phyloP scores from a whole-genome alignment of 2,888 invertebrate genomes.

The Lithodes maja region DNA sequence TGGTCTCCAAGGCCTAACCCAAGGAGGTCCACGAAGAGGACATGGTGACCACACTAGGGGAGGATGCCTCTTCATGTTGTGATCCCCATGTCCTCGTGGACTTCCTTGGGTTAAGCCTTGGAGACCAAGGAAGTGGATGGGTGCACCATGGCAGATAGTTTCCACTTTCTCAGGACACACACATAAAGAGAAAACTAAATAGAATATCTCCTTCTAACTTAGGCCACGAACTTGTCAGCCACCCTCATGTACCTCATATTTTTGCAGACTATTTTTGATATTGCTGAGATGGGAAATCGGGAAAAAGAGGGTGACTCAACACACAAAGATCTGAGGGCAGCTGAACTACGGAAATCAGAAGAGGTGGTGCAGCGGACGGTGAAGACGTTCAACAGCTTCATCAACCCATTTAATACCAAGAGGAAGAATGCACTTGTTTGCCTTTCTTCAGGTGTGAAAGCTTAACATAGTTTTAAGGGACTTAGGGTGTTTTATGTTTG shows the following conservation, averaged over 20 bases:
- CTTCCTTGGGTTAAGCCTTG: no score
- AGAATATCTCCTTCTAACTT: no score
- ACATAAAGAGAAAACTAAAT: no score
- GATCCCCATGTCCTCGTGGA: no score
- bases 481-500: constrained; percentile 17
- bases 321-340: constrained; percentile 18
- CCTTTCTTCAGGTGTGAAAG: constrained; percentile 27
- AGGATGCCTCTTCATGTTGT: no score
- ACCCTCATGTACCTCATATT: constrained; percentile 9
- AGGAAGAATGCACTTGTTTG: constrained; percentile 13
- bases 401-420: background rate
- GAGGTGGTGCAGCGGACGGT: constrained; percentile 14
- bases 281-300: constrained; percentile 29
- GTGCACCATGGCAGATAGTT: no score
- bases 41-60: no score
- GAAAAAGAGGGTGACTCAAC: constrained; percentile 24
- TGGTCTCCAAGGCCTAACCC: no score
- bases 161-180: no score
- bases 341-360: constrained; percentile 26
- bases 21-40: no score
- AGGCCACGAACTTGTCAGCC: no score
- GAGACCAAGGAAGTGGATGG: no score
- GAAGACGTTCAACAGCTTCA: constrained; percentile 13
- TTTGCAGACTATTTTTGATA: constrained; percentile 31
- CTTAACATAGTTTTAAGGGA: constrained; percentile 19